Evolutionary conservation across 2,888 invertebrate genomes (phyloP).

Genomic region (Drosophila emarginata): DNA sequence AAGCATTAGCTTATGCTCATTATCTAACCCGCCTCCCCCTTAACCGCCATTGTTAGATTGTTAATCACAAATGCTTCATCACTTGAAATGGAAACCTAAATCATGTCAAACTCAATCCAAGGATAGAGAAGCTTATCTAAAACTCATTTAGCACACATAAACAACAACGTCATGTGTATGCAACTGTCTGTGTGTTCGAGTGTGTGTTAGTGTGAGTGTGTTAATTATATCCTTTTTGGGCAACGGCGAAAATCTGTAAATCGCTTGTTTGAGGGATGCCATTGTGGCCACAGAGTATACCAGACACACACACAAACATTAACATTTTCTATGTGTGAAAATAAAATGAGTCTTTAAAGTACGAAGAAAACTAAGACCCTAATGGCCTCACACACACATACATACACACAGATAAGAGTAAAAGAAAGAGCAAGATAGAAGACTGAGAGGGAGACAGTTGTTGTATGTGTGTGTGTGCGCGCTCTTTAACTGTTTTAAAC

Average conservation of each 20-base stretch:
- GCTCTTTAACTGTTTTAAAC: constrained; percentile 79
- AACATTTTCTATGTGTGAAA: constrained; percentile 45
- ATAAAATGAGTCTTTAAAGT: constrained; percentile 68
- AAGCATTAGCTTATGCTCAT: background rate
- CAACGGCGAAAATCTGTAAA: constrained; percentile 23
- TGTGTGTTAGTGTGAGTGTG: constrained; percentile 16
- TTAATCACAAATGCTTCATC: constrained; percentile 42
- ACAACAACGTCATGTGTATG: background rate
- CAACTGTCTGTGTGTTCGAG: constrained; percentile 2
- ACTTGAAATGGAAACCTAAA: constrained; percentile 32
- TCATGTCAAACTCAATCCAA: constrained; percentile 29
- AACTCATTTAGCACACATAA: constrained; percentile 38
- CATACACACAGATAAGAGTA: constrained; percentile 15
- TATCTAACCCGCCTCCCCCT: constrained; percentile 4
- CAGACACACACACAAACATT: background rate
- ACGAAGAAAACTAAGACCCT: constrained; percentile 63
- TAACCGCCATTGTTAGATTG: background rate
- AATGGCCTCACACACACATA: constrained; percentile 58
- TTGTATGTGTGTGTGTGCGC: constrained; percentile 36
- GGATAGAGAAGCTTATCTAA: constrained; percentile 33
- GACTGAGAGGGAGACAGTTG: background rate
- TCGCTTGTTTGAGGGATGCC: constrained; percentile 40
- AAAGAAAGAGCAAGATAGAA: background rate
- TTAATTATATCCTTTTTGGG: constrained; percentile 66
- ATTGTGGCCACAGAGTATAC: constrained; percentile 46